phyloP scores from a whole-genome alignment of 2,797 vertebrate genomes.

The Rhinatrema bivittatum region DNA sequence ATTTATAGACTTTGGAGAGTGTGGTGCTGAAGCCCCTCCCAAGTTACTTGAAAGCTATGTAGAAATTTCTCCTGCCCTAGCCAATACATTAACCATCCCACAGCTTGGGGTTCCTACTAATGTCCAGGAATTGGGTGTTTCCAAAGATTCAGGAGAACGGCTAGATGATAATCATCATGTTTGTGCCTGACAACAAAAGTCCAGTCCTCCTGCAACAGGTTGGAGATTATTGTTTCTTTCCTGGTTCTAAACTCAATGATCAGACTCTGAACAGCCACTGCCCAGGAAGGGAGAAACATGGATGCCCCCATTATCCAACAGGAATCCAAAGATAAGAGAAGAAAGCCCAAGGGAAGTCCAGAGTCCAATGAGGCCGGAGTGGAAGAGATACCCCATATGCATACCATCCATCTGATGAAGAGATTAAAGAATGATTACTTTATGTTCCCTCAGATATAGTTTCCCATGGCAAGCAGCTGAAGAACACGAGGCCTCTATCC shows the following conservation, averaged over 20 bases:
- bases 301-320: slow-evolving; percentile 12
- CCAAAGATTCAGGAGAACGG: too few species aligned
- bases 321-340: not conserved
- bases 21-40: slow-evolving; percentile 33
- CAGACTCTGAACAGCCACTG: slow-evolving; percentile 8
- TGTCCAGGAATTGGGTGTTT: not conserved
- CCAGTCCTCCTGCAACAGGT: slow-evolving; percentile 56
- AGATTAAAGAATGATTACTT: slow-evolving; percentile 53
- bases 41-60: not conserved
- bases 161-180: slow-evolving; percentile 19
- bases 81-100: not conserved
- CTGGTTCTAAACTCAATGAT: slow-evolving; percentile 19
- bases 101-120: not conserved
- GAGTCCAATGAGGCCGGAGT: not conserved
- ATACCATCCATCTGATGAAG: slow-evolving; percentile 55
- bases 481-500: too few species aligned
- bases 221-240: slow-evolving; percentile 61
- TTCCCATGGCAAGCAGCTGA: too few species aligned
- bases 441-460: slow-evolving; percentile 19
- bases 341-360: slow-evolving; percentile 9
- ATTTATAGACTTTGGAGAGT: too few species aligned
- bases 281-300: too few species aligned
- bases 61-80: not conserved
- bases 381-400: slow-evolving; percentile 22
- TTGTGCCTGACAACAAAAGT: slow-evolving; percentile 38